Evolutionary conservation across 2,113 vertebrate species (phyloP).

Genomic region (Thomomys bottae): DNA sequence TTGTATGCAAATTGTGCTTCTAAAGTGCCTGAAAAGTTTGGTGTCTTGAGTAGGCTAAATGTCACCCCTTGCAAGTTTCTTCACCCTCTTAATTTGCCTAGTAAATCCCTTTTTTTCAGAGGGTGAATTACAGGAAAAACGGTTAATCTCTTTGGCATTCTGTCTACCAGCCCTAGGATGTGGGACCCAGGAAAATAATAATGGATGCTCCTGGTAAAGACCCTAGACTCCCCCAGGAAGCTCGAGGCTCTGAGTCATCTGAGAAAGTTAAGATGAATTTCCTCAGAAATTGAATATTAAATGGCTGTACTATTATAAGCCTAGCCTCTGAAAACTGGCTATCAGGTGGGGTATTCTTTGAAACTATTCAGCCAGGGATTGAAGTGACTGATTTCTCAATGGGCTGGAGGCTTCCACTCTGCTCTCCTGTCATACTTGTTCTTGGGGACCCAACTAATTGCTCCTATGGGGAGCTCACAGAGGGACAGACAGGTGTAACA

Average conservation of each 20-base stretch:
- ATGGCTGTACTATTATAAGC: not conserved
- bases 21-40: conserved; percentile 79
- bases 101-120: conserved; percentile 77
- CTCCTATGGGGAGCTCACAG: accelerated
- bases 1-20: conserved; percentile 75
- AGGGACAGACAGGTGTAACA: not conserved
- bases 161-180: conserved; percentile 66
- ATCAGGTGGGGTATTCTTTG: no score
- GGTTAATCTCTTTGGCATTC: conserved; percentile 76
- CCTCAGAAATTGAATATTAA: conserved; percentile 27
- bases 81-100: conserved; percentile 81
- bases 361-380: no score
- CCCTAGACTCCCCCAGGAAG: not conserved
- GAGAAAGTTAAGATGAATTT: conserved; percentile 58
- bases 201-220: conserved; percentile 43
- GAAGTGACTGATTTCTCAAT: no score
- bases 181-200: conserved; percentile 63
- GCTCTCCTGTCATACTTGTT: not conserved
- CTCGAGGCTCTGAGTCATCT: conserved; percentile 66
- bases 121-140: conserved; percentile 77
- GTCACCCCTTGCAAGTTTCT: conserved; percentile 75
- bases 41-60: conserved; percentile 71
- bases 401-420: not conserved
- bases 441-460: not conserved
- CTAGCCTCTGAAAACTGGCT: not conserved